Base-by-base conservation (phyloP, 2,113 vertebrate species). In the Morphnarchus princeps region DNA sequence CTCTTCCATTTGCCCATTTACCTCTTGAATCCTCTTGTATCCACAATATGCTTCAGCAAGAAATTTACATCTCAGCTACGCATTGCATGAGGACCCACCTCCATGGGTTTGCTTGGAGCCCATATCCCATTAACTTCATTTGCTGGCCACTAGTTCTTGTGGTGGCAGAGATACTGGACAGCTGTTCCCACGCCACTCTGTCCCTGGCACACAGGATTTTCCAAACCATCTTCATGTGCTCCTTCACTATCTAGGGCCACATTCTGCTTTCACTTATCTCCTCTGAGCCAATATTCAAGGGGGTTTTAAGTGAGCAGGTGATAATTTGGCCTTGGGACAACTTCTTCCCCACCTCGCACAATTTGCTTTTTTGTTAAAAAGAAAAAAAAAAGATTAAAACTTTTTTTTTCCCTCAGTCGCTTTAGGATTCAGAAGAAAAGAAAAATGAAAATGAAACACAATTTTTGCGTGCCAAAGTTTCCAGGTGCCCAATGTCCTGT, bases 401-500 rank as follows among this genome's bases (percentile, higher is more conserved):
- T 52, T 32, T 49, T 63, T 25, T 16, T 6, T 5, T 13, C 18
- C 6, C 49, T 55, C 34, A 10, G 6, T 85, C 49, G 34, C 20
- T 62, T 87, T 82, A 66, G 19, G 16, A 42, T 40, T 73, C 49
- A 77, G n/a, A 78, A 49, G 14, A 17, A 84, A 82, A 45, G 2
- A 17, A 47, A 28, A n/a, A 36, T 38, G 2, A 43, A 34, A 9
- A 62, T 11, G 22, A 71, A 79, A 67, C 25, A 42, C 66, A 81
- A 13, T 22, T 59, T 88, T 49, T 89, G 42, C 15, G 0, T 90
- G 92, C 89, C 95, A 87, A 65, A 85, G 43, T 79, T 93, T 82
- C 87, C 93, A 95, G 93, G 93, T 95, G 81, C 95, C 82, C 70
- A 10, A 72, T 45, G 70, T 82, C 81, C 82, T 85, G 70, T 89